Evolutionary conservation across 2,113 vertebrate species (phyloP).

Genomic region (Mesitornis unicolor): DNA sequence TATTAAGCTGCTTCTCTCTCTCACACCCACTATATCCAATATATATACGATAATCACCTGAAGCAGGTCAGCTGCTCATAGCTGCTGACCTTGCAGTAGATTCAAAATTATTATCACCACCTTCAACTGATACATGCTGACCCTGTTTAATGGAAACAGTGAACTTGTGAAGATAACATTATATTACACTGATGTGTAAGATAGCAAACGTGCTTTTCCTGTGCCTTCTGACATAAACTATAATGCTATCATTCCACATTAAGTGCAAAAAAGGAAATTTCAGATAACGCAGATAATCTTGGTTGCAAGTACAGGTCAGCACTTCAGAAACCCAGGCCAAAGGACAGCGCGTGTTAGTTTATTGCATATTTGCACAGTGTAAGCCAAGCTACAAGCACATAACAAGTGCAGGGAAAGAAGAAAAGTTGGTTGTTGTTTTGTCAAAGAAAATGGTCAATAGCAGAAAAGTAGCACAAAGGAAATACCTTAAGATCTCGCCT

Average conservation of each 20-base stretch:
- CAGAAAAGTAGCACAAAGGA: conserved; percentile 80
- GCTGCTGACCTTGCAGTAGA: conserved; percentile 9
- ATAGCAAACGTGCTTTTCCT: not conserved
- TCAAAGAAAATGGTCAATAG: conserved; percentile 70
- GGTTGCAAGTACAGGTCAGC: conserved; percentile 44
- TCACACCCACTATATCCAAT: not conserved
- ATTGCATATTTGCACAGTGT: conserved; percentile 56
- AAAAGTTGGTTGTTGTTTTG: conserved; percentile 58
- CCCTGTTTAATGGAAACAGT: not conserved
- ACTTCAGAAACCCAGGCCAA: conserved; percentile 42
- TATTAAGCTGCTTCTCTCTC: not conserved
- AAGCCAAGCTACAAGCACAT: conserved; percentile 78
- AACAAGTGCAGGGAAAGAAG: conserved; percentile 58
- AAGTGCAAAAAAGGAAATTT: not conserved
- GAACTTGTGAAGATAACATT: not conserved
- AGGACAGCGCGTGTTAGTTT: conserved; percentile 50
- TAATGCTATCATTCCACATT: not conserved
- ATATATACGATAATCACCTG: not conserved
- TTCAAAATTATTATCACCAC: not conserved
- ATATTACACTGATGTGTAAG: not conserved
- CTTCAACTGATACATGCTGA: conserved; percentile 11
- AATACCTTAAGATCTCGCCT: conserved; percentile 99
- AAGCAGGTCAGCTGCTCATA: not conserved
- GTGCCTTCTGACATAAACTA: not conserved
- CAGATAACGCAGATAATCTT: not conserved